Evolutionary conservation across 1,140 invertebrate species (phyloP).

Genomic region (Mya arenaria): DNA sequence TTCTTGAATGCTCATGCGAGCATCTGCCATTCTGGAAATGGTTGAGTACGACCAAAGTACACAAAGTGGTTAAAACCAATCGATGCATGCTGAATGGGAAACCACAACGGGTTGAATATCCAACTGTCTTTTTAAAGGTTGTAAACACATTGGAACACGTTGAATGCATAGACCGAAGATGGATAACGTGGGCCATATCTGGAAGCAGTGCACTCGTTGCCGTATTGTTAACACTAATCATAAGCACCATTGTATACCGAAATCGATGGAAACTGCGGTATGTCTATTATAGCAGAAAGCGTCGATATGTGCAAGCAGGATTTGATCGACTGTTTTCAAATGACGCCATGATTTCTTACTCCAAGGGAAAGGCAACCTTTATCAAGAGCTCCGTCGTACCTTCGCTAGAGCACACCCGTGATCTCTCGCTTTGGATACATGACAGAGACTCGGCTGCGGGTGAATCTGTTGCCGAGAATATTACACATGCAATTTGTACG

Average conservation of each 20-base stretch:
- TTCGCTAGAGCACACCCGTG: background rate
- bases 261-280: constrained; percentile 42
- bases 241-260: constrained; percentile 9
- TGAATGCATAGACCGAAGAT: background rate
- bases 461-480: constrained; percentile 21
- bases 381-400: constrained; percentile 31
- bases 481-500: constrained; percentile 20
- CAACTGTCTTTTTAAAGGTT: background rate
- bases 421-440: constrained; percentile 2
- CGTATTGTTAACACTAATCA: background rate
- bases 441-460: constrained; percentile 14
- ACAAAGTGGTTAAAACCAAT: background rate
- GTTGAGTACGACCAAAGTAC: background rate
- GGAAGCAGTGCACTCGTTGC: background rate
- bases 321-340: constrained; percentile 26
- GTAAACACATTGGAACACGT: background rate
- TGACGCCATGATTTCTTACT: constrained; percentile 33
- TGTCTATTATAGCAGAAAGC: constrained; percentile 30
- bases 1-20: constrained; percentile 14
- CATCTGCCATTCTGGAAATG: constrained; percentile 18
- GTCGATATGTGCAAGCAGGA: constrained; percentile 12
- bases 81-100: constrained; percentile 10
- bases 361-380: constrained; percentile 12
- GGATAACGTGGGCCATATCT: background rate
- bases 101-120: background rate